Percentiles rank a stretch among this genome's conserved stretches.
Evolutionary conservation across 2,888 invertebrate genomes (phyloP).

Genomic region (Petrophora chlorosata): DNA sequence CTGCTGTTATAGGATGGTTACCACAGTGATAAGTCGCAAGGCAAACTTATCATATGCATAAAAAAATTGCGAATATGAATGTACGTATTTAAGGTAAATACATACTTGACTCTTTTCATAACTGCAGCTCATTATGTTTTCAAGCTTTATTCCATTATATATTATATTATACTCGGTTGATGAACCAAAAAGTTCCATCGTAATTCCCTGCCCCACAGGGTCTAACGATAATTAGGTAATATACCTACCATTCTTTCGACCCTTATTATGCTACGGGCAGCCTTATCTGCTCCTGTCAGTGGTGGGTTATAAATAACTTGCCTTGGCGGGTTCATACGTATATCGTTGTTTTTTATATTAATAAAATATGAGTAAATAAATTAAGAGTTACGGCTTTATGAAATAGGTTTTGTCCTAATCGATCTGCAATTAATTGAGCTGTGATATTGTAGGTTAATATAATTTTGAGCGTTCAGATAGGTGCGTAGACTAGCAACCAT

Average conservation of each 20-base stretch:
- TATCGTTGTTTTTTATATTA: slow-evolving; percentile 4
- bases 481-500: no score
- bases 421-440: no score
- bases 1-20: no score
- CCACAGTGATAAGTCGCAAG: no score
- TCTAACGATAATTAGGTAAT: slow-evolving; percentile 39
- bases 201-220: slow-evolving; percentile 7
- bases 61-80: no score
- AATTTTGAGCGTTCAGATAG: no score
- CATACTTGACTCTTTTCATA: no score
- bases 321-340: slow-evolving; percentile 9
- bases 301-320: slow-evolving; percentile 43
- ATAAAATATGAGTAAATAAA: slow-evolving; percentile 1
- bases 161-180: slow-evolving; percentile 10
- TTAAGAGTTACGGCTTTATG: background rate
- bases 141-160: slow-evolving; percentile 3
- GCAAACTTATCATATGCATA: no score
- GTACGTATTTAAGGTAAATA: no score
- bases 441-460: no score
- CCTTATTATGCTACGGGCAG: slow-evolving; percentile 46
- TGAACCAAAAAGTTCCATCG: slow-evolving; percentile 18
- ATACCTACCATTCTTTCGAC: slow-evolving; percentile 37
- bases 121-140: background rate
- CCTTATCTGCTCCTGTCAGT: slow-evolving; percentile 50
- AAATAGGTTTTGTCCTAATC: no score